A percentile compares a stretch with the other conserved stretches of the same genome.
phyloP scores from a whole-genome alignment of 2,797 vertebrate species.

The Mareca penelope region DNA sequence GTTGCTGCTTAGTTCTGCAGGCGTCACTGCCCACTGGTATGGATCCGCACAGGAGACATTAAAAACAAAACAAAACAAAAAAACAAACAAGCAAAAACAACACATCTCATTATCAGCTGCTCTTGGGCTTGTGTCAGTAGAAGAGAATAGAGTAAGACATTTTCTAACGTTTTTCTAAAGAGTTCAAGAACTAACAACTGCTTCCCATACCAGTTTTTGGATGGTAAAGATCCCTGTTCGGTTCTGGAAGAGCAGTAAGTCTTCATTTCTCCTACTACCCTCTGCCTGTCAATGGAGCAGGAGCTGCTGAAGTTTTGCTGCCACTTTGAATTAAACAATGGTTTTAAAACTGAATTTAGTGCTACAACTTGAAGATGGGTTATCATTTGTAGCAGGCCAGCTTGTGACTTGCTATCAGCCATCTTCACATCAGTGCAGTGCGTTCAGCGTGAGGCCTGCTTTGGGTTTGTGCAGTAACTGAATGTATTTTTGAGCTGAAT shows the following conservation, averaged over 20 bases:
- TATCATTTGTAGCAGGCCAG: too few species aligned
- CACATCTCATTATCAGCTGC: not conserved
- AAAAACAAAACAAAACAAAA: not conserved
- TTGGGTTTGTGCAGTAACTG: not conserved
- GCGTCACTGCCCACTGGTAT: not conserved
- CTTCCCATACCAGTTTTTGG: not conserved
- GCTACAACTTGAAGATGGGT: not conserved
- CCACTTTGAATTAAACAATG: not conserved
- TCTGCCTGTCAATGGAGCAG: not conserved
- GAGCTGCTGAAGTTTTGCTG: not conserved
- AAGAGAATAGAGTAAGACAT: not conserved
- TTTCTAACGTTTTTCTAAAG: not conserved
- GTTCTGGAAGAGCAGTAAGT: not conserved
- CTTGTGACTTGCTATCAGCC: not conserved
- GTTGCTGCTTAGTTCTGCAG: not conserved
- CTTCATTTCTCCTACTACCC: not conserved
- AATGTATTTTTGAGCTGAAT: not conserved
- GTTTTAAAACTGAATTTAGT: not conserved
- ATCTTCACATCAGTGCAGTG: fast-evolving
- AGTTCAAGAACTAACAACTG: not conserved
- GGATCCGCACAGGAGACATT: not conserved
- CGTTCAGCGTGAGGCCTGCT: not conserved
- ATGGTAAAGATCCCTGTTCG: not conserved
- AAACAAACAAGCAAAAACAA: too few species aligned
- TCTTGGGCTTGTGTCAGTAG: not conserved